These are phyloP conservation scores for Origma solitaria DNA, from an alignment of 2,113 vertebrate genomes.

Conservation along the genomic window DNA sequence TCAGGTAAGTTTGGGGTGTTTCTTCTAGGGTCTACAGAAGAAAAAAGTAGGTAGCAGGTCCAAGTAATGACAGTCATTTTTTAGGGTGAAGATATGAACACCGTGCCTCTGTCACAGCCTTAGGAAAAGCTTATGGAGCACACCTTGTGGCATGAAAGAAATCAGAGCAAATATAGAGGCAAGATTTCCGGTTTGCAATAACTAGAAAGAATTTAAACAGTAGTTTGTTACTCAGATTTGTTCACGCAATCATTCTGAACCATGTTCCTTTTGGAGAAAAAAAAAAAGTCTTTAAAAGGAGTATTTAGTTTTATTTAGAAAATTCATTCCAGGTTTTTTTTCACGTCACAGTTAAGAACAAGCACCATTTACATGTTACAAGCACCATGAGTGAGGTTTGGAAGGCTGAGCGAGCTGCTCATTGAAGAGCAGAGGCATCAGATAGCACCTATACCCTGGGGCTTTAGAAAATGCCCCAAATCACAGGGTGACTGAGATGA, in stretches of 20 bases:
- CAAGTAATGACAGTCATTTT: background rate
- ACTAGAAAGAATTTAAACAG: background rate
- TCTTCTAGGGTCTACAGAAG: background rate
- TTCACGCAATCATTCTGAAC: background rate
- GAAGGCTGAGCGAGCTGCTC: constrained; percentile 18
- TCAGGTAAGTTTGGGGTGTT: background rate
- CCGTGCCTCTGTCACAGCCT: background rate
- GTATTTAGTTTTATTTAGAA: constrained; percentile 9
- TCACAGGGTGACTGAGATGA: background rate
- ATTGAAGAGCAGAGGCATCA: constrained; percentile 46
- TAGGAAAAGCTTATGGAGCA: background rate
- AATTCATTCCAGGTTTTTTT: constrained; percentile 49
- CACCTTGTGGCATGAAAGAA: background rate
- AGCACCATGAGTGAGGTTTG: background rate
- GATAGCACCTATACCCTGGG: constrained; percentile 7
- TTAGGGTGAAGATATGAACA: background rate
- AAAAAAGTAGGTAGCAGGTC: background rate
- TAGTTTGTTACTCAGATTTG: background rate
- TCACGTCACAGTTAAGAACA: background rate
- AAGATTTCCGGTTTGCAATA: background rate
- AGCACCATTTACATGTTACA: constrained; percentile 22
- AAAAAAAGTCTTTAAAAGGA: constrained; percentile 12
- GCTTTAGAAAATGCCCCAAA: constrained; percentile 41
- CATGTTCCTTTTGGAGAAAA: background rate
- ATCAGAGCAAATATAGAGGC: background rate